Evolutionary conservation across 2,888 invertebrate species (phyloP).

Genomic region (Agonum fuliginosum): DNA sequence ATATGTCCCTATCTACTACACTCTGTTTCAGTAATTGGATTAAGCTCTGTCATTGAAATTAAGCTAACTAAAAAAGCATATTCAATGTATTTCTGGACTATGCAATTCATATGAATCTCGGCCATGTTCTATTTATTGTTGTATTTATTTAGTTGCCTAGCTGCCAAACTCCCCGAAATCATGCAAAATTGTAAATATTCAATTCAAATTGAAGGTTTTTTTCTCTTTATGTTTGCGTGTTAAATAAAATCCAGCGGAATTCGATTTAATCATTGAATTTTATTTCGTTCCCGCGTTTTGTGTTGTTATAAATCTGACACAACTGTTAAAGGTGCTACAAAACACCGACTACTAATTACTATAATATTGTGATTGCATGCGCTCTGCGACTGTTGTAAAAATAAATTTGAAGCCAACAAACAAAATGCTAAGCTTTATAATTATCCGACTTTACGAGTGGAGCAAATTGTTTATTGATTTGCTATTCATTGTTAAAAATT

Average conservation of each 20-base stretch:
- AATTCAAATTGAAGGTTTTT: background rate
- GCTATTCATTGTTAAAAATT: background rate
- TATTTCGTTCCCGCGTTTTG: slow-evolving; percentile 18
- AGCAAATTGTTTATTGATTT: slow-evolving; percentile 8
- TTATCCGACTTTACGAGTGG: background rate
- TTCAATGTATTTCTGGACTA: no score
- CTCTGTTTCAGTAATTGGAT: no score
- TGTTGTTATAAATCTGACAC: slow-evolving; percentile 34
- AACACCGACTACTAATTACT: slow-evolving; percentile 32
- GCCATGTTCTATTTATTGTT: no score
- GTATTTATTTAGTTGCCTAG: no score
- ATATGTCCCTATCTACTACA: no score
- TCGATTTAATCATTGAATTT: slow-evolving; percentile 19
- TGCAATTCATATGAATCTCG: no score
- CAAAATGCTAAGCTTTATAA: background rate
- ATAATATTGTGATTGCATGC: slow-evolving; percentile 38
- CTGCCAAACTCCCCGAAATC: no score
- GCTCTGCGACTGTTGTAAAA: background rate
- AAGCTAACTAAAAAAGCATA: no score
- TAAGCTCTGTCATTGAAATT: no score
- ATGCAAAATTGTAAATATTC: background rate
- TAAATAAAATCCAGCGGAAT: background rate
- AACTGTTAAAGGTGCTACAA: slow-evolving; percentile 39
- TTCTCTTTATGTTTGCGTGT: background rate
- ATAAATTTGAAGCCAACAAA: slow-evolving; percentile 15